These are phyloP conservation scores for Cotesia chilonis DNA, from an alignment of 1,140 invertebrate species.

Conservation along the genomic window DNA sequence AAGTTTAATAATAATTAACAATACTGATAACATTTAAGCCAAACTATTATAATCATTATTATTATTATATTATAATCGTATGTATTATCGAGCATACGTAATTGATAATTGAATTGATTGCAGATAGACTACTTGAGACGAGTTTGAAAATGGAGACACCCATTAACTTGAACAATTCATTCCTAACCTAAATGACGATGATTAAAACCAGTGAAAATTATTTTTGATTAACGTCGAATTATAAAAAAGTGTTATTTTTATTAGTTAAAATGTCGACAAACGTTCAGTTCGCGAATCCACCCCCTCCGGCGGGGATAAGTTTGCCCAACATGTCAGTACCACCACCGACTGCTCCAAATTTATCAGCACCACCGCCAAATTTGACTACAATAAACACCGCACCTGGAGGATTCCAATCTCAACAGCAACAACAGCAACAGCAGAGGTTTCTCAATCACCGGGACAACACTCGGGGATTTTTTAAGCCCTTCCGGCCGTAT, in stretches of 20 bases:
- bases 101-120: too few relatives aligned
- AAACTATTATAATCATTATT: not conserved
- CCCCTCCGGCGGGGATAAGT: slow-evolving; percentile 52
- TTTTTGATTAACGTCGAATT: not conserved
- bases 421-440: slow-evolving; percentile 41
- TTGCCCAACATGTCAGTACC: slow-evolving; percentile 65
- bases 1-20: not conserved
- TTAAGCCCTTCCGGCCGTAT: slow-evolving; percentile 65
- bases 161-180: not conserved
- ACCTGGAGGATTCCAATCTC: slow-evolving; percentile 43
- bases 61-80: not conserved
- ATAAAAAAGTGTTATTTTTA: not conserved
- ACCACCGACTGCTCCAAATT: slow-evolving; percentile 58
- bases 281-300: slow-evolving; percentile 59
- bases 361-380: slow-evolving; percentile 61
- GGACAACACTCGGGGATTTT: slow-evolving; percentile 59
- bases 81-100: too few relatives aligned
- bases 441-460: slow-evolving; percentile 60
- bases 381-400: slow-evolving; percentile 61
- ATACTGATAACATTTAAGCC: not conserved
- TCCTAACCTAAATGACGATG: slow-evolving; percentile 22
- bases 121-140: too few relatives aligned
- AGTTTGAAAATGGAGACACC: slow-evolving; percentile 17
- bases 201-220: slow-evolving; percentile 11
- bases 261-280: slow-evolving; percentile 52